Percentiles rank a stretch among this genome's conserved stretches.
Evolutionary conservation across 2,797 vertebrate genomes (phyloP).

Genomic region (Pogoniulus pusillus): DNA sequence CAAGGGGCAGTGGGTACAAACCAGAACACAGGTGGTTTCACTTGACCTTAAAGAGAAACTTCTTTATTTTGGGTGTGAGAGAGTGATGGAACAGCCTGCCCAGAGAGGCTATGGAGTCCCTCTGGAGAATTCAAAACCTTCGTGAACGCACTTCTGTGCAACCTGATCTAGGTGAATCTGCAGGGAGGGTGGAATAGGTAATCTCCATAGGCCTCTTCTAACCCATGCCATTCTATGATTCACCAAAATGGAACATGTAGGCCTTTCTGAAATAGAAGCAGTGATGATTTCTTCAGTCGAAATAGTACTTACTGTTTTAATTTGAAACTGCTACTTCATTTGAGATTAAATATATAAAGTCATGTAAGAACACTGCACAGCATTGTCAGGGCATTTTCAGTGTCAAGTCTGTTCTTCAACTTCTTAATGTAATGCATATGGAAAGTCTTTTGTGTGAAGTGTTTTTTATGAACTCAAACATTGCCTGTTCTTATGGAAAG

Average conservation of each 20-base stretch:
- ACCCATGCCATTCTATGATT: no score
- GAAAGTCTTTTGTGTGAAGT: neutral
- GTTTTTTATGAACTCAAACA: neutral
- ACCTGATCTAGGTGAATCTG: no score
- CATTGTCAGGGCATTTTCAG: neutral
- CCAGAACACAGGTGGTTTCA: no score
- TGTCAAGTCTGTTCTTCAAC: neutral
- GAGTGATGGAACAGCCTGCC: no score
- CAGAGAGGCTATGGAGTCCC: no score
- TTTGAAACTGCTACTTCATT: constrained; percentile 49
- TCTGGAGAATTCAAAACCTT: no score
- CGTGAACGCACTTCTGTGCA: no score
- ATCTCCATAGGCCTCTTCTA: no score
- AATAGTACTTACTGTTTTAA: constrained; percentile 22
- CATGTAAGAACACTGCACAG: neutral
- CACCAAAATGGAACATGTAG: neutral
- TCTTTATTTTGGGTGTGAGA: no score
- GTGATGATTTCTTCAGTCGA: neutral
- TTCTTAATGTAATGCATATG: neutral
- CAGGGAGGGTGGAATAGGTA: no score
- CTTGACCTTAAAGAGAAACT: no score
- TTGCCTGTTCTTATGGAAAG: neutral
- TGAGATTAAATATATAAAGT: constrained; percentile 32
- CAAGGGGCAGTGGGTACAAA: no score
- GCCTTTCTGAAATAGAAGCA: constrained; percentile 8